Percentiles rank a stretch among this genome's conserved stretches.
phyloP scores from a whole-genome alignment of 1,140 invertebrate species.

The Lepidurus packardi region DNA sequence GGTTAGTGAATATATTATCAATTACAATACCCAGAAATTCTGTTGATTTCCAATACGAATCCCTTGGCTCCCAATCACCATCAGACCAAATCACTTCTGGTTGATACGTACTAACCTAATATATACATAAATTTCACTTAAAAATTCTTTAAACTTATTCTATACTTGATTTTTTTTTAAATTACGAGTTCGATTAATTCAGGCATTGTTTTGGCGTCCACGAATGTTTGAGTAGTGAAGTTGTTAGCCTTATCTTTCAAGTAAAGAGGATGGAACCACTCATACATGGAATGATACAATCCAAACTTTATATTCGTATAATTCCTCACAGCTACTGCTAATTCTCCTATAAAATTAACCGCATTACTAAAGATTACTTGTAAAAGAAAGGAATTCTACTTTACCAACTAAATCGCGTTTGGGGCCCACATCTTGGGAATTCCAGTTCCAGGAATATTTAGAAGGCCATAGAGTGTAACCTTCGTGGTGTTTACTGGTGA shows the following conservation, averaged over 20 bases:
- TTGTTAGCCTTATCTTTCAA: conserved; percentile 62
- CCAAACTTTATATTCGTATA: conserved; percentile 68
- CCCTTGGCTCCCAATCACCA: conserved; percentile 54
- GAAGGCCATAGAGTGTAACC: conserved; percentile 87
- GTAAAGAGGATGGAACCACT: conserved; percentile 87
- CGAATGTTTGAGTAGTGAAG: conserved; percentile 61
- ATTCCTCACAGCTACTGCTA: conserved; percentile 61
- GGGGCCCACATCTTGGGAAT: conserved; percentile 77
- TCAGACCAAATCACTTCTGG: conserved; percentile 93
- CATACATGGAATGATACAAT: conserved; percentile 81
- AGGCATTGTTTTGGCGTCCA: conserved; percentile 61
- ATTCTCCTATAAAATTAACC: conserved; percentile 52
- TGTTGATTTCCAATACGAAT: conserved; percentile 56
- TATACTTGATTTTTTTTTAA: background rate
- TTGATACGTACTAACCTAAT: conserved; percentile 60
- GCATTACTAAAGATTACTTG: background rate
- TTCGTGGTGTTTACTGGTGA: conserved; percentile 92
- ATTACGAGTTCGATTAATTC: conserved; percentile 66
- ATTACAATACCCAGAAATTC: conserved; percentile 43
- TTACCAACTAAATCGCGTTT: conserved; percentile 69
- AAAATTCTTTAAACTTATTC: too few species aligned
- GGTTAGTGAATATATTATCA: conserved; percentile 31
- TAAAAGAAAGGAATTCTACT: background rate
- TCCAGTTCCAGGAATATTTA: conserved; percentile 80
- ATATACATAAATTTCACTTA: background rate